Percentiles rank a stretch among this genome's conserved stretches.
phyloP scores from a whole-genome alignment of 2,797 vertebrate species.

The Urocyon cinereoargenteus region DNA sequence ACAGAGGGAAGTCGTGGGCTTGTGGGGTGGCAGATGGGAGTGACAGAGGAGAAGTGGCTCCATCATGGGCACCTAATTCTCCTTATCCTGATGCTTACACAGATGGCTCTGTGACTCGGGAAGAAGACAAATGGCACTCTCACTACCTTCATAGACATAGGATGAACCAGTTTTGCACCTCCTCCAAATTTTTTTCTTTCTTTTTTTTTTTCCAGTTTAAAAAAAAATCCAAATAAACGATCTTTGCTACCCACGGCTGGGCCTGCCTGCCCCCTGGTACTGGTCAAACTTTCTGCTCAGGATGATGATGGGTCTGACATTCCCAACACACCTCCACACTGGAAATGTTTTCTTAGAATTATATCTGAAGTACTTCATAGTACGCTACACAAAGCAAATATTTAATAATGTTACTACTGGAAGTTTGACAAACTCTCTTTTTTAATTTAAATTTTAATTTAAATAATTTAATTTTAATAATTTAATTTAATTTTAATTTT shows the following conservation, averaged over 20 bases:
- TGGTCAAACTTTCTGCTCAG: not conserved
- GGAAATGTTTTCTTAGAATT: not conserved
- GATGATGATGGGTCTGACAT: not conserved
- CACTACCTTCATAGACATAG: not conserved
- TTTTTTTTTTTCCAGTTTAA: not conserved
- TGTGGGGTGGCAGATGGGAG: rapidly evolving
- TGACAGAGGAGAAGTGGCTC: not conserved
- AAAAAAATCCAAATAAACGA: not conserved
- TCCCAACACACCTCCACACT: not conserved
- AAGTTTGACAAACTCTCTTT: not conserved
- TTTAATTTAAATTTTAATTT: too few relatives aligned
- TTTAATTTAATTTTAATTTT: too few relatives aligned
- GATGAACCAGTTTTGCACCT: not conserved
- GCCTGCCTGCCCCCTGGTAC: not conserved
- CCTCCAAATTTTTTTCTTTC: not conserved
- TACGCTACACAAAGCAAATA: not conserved
- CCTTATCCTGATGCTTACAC: not conserved
- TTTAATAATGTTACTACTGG: not conserved
- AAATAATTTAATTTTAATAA: too few relatives aligned
- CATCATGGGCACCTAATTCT: rapidly evolving
- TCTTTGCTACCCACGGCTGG: not conserved
- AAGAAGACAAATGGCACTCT: not conserved
- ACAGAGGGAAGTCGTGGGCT: too few relatives aligned
- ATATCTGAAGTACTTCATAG: not conserved
- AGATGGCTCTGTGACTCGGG: not conserved